Percentiles rank a stretch among this genome's conserved stretches.
Conservation (phyloP, 2,113 vertebrate species). For the Mesoclemmys tuberculata region DNA sequence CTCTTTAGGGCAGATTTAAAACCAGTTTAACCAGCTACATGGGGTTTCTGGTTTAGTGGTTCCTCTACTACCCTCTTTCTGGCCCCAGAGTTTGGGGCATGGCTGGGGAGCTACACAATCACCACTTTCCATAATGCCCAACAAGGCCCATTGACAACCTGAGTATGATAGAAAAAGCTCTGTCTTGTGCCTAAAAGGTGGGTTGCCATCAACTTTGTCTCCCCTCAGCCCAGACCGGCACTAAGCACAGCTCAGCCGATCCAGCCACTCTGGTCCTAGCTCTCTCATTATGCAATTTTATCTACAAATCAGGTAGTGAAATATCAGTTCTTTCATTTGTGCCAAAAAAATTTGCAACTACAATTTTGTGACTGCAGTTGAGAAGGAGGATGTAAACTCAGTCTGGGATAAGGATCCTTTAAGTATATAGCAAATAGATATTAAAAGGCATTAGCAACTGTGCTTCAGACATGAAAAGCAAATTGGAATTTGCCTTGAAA, state of each 20-base stretch:
- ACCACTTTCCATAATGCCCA: neutral
- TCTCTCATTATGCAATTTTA: neutral
- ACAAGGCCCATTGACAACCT: neutral
- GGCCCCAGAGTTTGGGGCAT: neutral
- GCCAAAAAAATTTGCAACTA: neutral
- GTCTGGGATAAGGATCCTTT: neutral
- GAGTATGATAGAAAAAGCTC: too few species aligned
- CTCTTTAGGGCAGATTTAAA: neutral
- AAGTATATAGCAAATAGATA: neutral
- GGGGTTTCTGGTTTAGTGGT: neutral
- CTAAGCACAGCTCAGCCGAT: neutral
- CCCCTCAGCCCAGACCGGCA: neutral
- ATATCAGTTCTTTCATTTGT: neutral
- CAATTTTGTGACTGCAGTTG: neutral
- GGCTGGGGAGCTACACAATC: neutral
- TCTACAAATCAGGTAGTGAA: neutral
- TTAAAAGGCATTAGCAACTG: neutral
- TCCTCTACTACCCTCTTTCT: neutral
- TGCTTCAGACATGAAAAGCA: neutral
- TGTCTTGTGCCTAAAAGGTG: neutral
- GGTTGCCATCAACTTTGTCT: neutral
- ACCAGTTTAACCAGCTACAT: neutral
- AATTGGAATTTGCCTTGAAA: neutral
- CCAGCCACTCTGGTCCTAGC: neutral
- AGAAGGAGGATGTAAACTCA: neutral